Percentiles rank a stretch among this genome's conserved stretches.
Evolutionary conservation across 1,140 invertebrate genomes (phyloP).

Genomic region (Andricus grossulariae): DNA sequence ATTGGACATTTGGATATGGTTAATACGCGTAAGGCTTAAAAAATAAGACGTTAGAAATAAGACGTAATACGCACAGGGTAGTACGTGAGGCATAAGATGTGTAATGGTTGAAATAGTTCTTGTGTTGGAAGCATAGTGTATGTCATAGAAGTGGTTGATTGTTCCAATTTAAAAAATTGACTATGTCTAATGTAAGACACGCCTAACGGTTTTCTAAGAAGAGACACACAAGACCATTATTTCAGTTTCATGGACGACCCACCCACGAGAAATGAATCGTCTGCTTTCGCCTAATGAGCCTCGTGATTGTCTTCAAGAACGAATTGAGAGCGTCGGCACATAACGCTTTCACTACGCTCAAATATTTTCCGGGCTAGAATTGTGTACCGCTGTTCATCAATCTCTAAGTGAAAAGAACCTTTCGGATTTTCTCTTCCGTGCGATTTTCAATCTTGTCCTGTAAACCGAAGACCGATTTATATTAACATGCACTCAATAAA

Average conservation of each 20-base stretch:
- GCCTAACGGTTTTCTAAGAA: conserved; percentile 41
- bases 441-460: background rate
- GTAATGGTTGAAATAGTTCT: background rate
- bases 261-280: conserved; percentile 42
- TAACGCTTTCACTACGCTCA: conserved; percentile 16
- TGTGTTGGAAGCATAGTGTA: background rate
- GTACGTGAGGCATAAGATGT: background rate
- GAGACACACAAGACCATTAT: conserved; percentile 47
- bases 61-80: too few relatives aligned
- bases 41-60: too few relatives aligned
- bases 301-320: conserved; percentile 42
- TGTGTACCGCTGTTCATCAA: background rate
- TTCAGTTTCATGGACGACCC: conserved; percentile 59
- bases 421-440: conserved; percentile 9
- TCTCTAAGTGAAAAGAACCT: conserved; percentile 6
- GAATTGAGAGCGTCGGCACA: conserved; percentile 15
- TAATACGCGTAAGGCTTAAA: too few relatives aligned
- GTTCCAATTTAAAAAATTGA: background rate
- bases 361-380: conserved; percentile 13
- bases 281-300: conserved; percentile 54
- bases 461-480: background rate
- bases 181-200: conserved; percentile 10
- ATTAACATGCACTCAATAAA: background rate
- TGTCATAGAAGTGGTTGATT: background rate
- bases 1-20: too few relatives aligned